Conservation (phyloP, 2,113 vertebrate species). For the Colistium nudipinnis region DNA sequence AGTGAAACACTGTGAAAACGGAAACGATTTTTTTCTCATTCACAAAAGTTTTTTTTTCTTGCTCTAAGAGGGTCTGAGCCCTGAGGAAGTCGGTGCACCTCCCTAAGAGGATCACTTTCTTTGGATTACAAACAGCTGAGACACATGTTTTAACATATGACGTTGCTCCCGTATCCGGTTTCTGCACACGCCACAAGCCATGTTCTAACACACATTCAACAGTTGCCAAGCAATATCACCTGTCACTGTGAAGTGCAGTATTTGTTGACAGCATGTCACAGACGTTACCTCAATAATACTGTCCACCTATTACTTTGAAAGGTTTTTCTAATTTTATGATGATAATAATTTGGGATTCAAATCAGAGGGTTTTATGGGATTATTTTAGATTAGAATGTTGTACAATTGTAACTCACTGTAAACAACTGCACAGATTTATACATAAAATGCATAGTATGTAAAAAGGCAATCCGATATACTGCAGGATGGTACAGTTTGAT, state of each 20-base stretch:
- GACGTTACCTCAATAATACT: neutral
- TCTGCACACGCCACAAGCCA: constrained; percentile 34
- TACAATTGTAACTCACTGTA: constrained; percentile 4
- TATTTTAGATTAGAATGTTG: constrained; percentile 8
- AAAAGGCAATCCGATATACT: constrained; percentile 9
- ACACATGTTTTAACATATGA: constrained; percentile 40
- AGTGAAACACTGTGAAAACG: constrained; percentile 10
- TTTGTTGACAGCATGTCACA: constrained; percentile 20
- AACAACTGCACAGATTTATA: constrained; percentile 20
- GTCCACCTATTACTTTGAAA: neutral
- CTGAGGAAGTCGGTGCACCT: constrained; percentile 47
- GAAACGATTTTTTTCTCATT: constrained; percentile 16
- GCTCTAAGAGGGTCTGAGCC: constrained; percentile 59
- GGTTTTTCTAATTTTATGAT: neutral
- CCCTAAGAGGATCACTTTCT: constrained; percentile 67
- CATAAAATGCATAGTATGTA: constrained; percentile 24
- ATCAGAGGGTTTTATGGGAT: neutral
- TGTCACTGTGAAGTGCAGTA: constrained; percentile 15
- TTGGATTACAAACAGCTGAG: constrained; percentile 59
- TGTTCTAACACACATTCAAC: constrained; percentile 40
- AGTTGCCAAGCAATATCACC: constrained; percentile 44
- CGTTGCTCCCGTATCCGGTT: constrained; percentile 38
- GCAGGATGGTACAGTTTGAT: neutral
- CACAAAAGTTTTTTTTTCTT: constrained; percentile 40
- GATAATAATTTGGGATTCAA: neutral